Evolutionary conservation across 2,888 invertebrate species (phyloP).

Genomic region (Pollenia griseotomentosa): DNA sequence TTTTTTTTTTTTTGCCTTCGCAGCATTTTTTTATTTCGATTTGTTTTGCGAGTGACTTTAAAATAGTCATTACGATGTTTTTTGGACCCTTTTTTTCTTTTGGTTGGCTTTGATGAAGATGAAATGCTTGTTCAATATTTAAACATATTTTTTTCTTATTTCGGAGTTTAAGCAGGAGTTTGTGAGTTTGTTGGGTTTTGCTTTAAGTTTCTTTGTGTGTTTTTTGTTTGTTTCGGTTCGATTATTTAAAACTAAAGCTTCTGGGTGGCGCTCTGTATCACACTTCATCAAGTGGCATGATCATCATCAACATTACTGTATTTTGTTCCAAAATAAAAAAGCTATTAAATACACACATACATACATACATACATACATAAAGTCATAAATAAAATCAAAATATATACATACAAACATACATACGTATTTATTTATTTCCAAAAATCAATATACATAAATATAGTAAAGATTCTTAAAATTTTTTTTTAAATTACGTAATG

Average conservation of each 20-base stretch:
- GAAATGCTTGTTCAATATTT: conserved; percentile 66
- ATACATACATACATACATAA: not conserved
- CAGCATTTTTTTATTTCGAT: conserved; percentile 29
- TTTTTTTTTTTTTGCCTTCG: conserved; percentile 24
- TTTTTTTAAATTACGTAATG: not conserved
- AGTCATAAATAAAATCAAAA: conserved; percentile 21
- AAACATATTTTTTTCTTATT: conserved; percentile 26
- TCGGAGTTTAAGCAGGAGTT: not conserved
- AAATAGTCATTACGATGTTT: conserved; percentile 43
- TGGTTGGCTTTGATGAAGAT: conserved; percentile 67
- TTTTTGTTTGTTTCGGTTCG: conserved; percentile 56
- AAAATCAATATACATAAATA: too few species aligned
- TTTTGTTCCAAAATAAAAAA: conserved; percentile 15
- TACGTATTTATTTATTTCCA: not conserved
- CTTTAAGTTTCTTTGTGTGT: conserved; percentile 35
- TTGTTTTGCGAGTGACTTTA: conserved; percentile 50
- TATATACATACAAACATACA: not conserved
- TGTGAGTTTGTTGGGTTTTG: not conserved
- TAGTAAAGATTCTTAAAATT: too few species aligned
- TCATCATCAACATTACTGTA: conserved; percentile 54
- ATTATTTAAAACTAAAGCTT: conserved; percentile 79
- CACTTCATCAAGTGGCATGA: conserved; percentile 75
- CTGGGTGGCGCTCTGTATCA: conserved; percentile 82
- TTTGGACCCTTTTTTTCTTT: conserved; percentile 38
- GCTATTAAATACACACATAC: not conserved